These are phyloP conservation scores for Salvelinus fontinalis DNA, from an alignment of 2,113 vertebrate species.

Conservation along the genomic window DNA sequence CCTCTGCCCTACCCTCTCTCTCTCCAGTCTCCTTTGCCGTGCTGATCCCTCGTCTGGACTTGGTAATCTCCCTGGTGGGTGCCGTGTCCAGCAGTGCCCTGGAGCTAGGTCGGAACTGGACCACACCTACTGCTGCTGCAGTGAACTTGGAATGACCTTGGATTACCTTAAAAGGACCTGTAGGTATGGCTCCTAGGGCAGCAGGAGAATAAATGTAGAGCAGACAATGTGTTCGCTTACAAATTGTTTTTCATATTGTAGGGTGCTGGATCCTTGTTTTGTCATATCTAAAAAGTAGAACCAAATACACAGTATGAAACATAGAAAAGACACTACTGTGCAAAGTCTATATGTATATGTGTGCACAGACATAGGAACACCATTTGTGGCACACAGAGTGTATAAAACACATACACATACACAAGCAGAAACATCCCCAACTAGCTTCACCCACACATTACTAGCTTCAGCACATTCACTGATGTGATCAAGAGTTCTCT, in stretches of 20 bases:
- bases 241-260: too few species aligned
- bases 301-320: too few species aligned
- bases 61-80: slow-evolving; percentile 86
- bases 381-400: too few species aligned
- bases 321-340: too few species aligned
- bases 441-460: not conserved
- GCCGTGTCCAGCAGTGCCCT: slow-evolving; percentile 86
- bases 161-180: not conserved
- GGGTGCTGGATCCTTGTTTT: too few species aligned
- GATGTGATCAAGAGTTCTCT: not conserved
- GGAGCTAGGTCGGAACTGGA: slow-evolving; percentile 3
- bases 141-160: slow-evolving; percentile 8
- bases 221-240: too few species aligned
- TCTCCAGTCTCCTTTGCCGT: slow-evolving; percentile 35
- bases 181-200: not conserved
- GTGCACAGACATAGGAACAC: too few species aligned
- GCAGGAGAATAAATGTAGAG: too few species aligned
- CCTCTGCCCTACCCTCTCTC: not conserved
- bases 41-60: slow-evolving; percentile 82
- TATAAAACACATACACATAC: not conserved
- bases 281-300: too few species aligned
- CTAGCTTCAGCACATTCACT: not conserved
- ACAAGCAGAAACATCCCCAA: not conserved
- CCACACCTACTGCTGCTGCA: slow-evolving; percentile 19
- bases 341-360: too few species aligned